These are phyloP conservation scores for Australoheros facetus DNA, from an alignment of 2,797 vertebrate species.

Conservation along the genomic window DNA sequence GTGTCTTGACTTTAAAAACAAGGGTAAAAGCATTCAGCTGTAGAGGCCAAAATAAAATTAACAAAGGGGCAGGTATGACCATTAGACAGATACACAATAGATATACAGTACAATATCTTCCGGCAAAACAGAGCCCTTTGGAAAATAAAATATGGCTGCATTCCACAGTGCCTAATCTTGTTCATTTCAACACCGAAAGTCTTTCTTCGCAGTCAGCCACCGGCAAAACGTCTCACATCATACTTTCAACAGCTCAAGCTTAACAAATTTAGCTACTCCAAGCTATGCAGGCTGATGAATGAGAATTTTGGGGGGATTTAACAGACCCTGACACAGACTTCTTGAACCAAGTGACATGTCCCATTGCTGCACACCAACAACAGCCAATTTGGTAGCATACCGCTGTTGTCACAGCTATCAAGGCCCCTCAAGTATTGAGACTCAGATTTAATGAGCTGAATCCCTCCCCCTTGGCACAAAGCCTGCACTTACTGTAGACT, in stretches of 20 bases:
- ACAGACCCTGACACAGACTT: constrained; percentile 34
- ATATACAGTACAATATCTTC: not conserved
- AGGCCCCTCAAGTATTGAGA: constrained; percentile 34
- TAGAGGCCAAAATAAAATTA: not conserved
- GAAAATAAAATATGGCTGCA: not conserved
- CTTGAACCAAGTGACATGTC: constrained; percentile 41
- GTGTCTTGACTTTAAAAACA: not conserved
- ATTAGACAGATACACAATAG: not conserved
- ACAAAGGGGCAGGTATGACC: constrained; percentile 3
- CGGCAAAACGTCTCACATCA: constrained; percentile 22
- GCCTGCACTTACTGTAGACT: constrained; percentile 39
- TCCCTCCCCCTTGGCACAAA: constrained; percentile 35
- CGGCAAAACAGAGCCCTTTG: not conserved
- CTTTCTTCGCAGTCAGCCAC: constrained; percentile 48
- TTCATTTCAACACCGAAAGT: constrained; percentile 12
- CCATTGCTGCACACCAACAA: constrained; percentile 33
- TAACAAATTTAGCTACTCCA: not conserved
- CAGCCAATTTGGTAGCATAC: constrained; percentile 30
- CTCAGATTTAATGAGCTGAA: constrained; percentile 57
- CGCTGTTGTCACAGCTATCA: constrained; percentile 31
- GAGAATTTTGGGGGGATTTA: constrained; percentile 1
- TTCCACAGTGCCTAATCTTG: constrained; percentile 1
- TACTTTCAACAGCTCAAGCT: constrained; percentile 18
- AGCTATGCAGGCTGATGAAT: constrained; percentile 28
- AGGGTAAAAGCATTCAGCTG: constrained; percentile 10